phyloP scores from a whole-genome alignment of 2,888 invertebrate genomes.

The Nemapogon koenigi region DNA sequence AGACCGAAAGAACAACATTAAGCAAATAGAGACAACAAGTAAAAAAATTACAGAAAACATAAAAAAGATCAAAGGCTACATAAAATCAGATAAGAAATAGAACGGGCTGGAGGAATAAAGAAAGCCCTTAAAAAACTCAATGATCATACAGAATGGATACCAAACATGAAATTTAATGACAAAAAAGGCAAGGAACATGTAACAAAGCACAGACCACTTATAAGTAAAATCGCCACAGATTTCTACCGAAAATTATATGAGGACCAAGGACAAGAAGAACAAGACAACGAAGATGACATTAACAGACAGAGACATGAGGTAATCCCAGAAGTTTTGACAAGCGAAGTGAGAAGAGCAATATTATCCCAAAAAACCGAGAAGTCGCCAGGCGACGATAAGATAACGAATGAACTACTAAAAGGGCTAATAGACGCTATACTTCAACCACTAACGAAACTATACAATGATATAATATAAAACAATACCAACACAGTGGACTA shows the following conservation, averaged over 20 bases:
- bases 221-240: constrained; percentile 2
- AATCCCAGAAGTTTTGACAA: not conserved
- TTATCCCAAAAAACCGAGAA: constrained; percentile 10
- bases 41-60: not conserved
- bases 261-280: not conserved
- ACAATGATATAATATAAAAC: constrained; percentile 14
- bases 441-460: constrained; percentile 13
- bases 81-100: not conserved
- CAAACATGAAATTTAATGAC: not conserved
- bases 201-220: not conserved
- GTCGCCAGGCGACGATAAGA: constrained; percentile 11
- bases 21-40: not conserved
- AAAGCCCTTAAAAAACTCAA: constrained; percentile 1
- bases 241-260: constrained; percentile 3
- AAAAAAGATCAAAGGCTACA: not conserved
- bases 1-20: not conserved
- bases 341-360: constrained; percentile 10
- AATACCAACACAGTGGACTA: constrained; percentile 16
- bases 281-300: not conserved
- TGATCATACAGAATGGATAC: constrained; percentile 1
- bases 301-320: not conserved
- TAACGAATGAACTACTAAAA: constrained; percentile 14
- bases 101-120: constrained; percentile 2
- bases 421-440: not conserved
- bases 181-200: not conserved